Percentiles rank a stretch among this genome's conserved stretches.
These are phyloP conservation scores for Drosophila limbata DNA, from an alignment of 2,888 invertebrate species.

Conservation along the genomic window DNA sequence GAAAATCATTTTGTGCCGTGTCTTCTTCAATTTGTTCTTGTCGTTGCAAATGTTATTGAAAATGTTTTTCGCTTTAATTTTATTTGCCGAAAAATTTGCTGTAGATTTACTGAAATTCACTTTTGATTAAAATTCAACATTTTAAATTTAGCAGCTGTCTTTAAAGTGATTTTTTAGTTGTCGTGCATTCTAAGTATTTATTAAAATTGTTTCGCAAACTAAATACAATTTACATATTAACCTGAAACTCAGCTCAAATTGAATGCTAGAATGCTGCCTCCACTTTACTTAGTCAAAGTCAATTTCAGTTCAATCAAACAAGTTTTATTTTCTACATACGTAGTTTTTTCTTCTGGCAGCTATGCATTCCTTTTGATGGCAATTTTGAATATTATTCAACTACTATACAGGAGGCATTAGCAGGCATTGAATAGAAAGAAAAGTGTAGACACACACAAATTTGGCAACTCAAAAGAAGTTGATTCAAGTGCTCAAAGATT, in stretches of 20 bases:
- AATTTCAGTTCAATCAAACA: not conserved
- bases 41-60: not conserved
- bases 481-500: slow-evolving; percentile 13
- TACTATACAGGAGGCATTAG: too few relatives aligned
- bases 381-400: not conserved
- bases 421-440: not conserved
- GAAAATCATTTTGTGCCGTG: slow-evolving; percentile 47
- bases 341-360: too few relatives aligned
- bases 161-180: not conserved
- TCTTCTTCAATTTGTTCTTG: slow-evolving; percentile 1
- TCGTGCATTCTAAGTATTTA: not conserved
- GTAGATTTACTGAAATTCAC: not conserved
- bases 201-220: not conserved
- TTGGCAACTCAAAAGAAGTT: not conserved
- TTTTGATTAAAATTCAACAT: not conserved
- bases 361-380: too few relatives aligned
- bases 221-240: slow-evolving; percentile 2
- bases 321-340: not conserved
- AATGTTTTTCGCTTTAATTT: slow-evolving; percentile 5
- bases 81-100: slow-evolving; percentile 14
- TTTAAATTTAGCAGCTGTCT: not conserved
- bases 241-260: not conserved
- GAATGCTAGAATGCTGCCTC: not conserved
- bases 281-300: too few relatives aligned
- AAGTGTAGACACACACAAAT: not conserved